Evolutionary conservation across 2,888 invertebrate genomes (phyloP).

Genomic region (Trissoscelio sp.): DNA sequence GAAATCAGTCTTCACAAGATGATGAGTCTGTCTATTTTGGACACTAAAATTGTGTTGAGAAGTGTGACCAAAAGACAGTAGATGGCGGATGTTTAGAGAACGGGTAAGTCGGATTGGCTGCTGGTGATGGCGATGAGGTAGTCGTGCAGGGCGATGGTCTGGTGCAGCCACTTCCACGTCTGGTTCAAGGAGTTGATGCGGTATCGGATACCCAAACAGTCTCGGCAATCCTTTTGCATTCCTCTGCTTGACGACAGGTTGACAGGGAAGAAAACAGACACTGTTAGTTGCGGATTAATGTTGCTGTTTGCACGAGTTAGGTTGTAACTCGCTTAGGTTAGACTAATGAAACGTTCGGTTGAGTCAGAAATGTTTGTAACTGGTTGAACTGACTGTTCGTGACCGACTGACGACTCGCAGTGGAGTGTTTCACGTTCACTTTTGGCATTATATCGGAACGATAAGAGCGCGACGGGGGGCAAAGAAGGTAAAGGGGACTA

Average conservation of each 20-base stretch:
- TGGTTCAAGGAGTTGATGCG: conserved; percentile 95
- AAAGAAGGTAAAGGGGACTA: conserved; percentile 57
- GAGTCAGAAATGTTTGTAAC: too few relatives aligned
- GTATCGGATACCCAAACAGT: conserved; percentile 94
- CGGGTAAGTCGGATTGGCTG: conserved; percentile 87
- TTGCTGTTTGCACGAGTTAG: too few relatives aligned
- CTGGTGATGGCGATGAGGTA: conserved; percentile 92
- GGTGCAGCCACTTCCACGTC: conserved; percentile 98
- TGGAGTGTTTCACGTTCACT: conserved; percentile 22
- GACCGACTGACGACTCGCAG: not conserved
- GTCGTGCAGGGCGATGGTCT: conserved; percentile 94
- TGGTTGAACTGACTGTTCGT: too few relatives aligned
- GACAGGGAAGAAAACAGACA: conserved; percentile 68
- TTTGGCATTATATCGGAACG: conserved; percentile 72
- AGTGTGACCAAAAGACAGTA: conserved; percentile 3
- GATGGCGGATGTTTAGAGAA: conserved; percentile 18
- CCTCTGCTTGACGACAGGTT: conserved; percentile 83
- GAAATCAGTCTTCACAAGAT: not conserved
- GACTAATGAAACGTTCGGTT: too few relatives aligned
- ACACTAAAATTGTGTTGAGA: conserved; percentile 5
- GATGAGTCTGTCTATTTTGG: conserved; percentile 29
- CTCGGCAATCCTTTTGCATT: conserved; percentile 89
- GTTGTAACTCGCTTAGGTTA: too few relatives aligned
- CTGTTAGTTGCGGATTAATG: not conserved
- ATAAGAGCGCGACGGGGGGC: conserved; percentile 63